phyloP scores from a whole-genome alignment of 2,113 vertebrate species.

The Pelodiscus sinensis region DNA sequence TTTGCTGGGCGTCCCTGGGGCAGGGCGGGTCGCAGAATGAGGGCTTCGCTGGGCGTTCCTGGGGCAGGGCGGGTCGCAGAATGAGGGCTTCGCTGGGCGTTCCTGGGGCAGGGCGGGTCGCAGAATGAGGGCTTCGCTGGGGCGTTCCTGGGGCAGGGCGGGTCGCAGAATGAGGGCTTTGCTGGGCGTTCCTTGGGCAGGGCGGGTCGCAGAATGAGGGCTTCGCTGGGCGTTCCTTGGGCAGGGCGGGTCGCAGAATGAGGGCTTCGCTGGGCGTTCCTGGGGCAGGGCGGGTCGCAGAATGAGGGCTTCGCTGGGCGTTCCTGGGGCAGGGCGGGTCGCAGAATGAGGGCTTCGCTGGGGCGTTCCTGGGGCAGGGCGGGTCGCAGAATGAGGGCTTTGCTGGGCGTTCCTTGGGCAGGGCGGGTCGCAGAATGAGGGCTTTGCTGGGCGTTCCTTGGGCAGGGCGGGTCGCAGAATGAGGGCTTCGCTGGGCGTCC shows the following conservation, averaged over 20 bases:
- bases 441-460: background rate
- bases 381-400: no score
- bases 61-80: background rate
- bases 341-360: no score
- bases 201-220: no score
- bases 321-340: background rate
- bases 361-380: background rate
- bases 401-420: background rate
- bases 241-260: background rate
- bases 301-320: no score
- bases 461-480: background rate
- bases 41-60: no score
- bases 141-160: background rate
- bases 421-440: no score
- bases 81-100: no score
- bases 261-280: no score
- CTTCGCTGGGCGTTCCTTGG: background rate
- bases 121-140: no score
- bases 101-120: background rate
- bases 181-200: background rate
- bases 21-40: background rate
- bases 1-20: background rate
- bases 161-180: no score
- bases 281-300: background rate
- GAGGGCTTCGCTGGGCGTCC: background rate